Base-by-base conservation (phyloP, 92 coral and sea anemone species). In the Palythoa grandis region DNA sequence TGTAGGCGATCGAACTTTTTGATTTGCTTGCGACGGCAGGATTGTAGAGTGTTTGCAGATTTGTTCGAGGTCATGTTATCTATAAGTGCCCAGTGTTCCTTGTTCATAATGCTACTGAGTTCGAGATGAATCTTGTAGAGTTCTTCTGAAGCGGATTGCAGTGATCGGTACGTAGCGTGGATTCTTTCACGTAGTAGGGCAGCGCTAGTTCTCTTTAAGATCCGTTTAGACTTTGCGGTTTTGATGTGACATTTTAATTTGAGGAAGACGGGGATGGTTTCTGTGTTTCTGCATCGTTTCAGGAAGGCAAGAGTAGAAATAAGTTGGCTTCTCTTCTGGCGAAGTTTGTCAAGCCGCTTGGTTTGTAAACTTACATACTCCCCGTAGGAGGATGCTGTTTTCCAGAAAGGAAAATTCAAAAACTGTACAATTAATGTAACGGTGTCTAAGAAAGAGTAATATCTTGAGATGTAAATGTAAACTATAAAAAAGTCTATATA, bases 231-330 rank as follows among this genome's bases (percentile, higher is more conserved):
- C 61, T 56, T 56, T 56, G 61, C 61, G 61, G 61, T 56, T 57
- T 57, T 57, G 63, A 10, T 57, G 63, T 57, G 17, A 19, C 3
- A 57, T 57, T 53, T 53, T 7, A 53, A 53, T 53, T 53, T 53
- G 58, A 53, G 58, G 58, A 53, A 53, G 58, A 53, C 58, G 14
- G 58, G 58, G 58, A 53, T 53, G 58, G 58, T 53, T 53, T 53
- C 58, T 53, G 58, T 53, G 58, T 53, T 53, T 53, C 58, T 53
- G 20, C 70, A 20, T 53, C 58, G 58, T 7, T 53, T 53, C 58
- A 53, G 58, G 58, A 53, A 53, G 58, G 98, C 58, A 53, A 53
- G 58, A 53, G 10, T 53, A 53, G 58, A 53, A 6, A 53, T 53
- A 53, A 53, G 58, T 53, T 53, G 58, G 58, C 58, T 53, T 53